phyloP scores from a whole-genome alignment of 1,140 invertebrate genomes.

The Platyura marginata region DNA sequence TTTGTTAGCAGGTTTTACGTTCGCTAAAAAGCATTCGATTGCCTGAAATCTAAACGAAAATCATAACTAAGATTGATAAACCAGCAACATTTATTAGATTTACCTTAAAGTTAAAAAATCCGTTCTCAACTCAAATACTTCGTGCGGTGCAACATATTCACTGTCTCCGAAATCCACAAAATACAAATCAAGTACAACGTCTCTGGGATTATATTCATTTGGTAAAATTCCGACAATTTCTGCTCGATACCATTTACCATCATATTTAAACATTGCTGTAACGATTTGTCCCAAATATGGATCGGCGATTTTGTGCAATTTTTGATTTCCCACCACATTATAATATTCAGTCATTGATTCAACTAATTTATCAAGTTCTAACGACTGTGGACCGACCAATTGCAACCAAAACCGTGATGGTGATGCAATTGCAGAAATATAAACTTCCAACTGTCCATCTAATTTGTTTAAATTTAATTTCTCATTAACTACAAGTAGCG shows the following conservation, averaged over 20 bases:
- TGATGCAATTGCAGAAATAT: conserved; percentile 59
- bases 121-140: conserved; percentile 46
- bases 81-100: conserved; percentile 10
- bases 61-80: neutral
- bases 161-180: conserved; percentile 70
- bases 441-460: conserved; percentile 52
- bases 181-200: conserved; percentile 41
- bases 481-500: conserved; percentile 14
- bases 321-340: conserved; percentile 35
- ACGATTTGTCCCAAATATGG: conserved; percentile 53
- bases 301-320: conserved; percentile 33
- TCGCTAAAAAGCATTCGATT: conserved; percentile 58
- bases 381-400: conserved; percentile 44
- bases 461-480: conserved; percentile 11
- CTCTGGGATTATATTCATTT: conserved; percentile 33
- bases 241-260: conserved; percentile 56
- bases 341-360: conserved; percentile 66
- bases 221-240: conserved; percentile 17
- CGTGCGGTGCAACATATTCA: conserved; percentile 34
- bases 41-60: conserved; percentile 35
- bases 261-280: conserved; percentile 53
- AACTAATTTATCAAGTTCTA: conserved; percentile 51
- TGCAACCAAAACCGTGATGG: conserved; percentile 72
- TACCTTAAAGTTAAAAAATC: conserved; percentile 50
- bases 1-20: conserved; percentile 34